Evolutionary conservation across 2,797 vertebrate genomes (phyloP).

Genomic region (Neosalanx taihuensis): DNA sequence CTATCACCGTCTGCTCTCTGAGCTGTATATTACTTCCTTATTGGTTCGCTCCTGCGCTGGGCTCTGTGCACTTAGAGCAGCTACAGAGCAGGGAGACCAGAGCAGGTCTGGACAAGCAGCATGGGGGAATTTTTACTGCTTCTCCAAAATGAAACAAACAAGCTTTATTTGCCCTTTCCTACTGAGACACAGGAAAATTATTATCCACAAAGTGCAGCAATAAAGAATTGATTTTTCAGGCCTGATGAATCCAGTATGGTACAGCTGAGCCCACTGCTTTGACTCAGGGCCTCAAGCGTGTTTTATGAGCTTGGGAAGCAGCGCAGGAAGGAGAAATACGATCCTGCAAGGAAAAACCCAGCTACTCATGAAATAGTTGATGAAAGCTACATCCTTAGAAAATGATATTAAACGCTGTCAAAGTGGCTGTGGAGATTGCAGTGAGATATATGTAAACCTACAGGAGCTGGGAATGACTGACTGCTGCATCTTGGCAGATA

Average conservation of each 20-base stretch:
- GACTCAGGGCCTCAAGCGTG: conserved; percentile 41
- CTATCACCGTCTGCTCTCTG: conserved; percentile 35
- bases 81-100: conserved; percentile 22
- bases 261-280: conserved; percentile 63
- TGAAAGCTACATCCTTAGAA: conserved; percentile 60
- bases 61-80: conserved; percentile 18
- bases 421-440: conserved; percentile 53
- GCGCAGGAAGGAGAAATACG: conserved; percentile 57
- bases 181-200: conserved; percentile 64
- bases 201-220: conserved; percentile 67
- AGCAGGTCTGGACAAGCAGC: conserved; percentile 34
- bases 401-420: conserved; percentile 55
- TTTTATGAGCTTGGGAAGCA: conserved; percentile 46
- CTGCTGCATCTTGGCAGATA: conserved; percentile 48
- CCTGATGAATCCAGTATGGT: conserved; percentile 69
- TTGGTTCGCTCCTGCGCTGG: conserved; percentile 19
- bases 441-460: conserved; percentile 46
- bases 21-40: conserved; percentile 39
- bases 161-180: conserved; percentile 67
- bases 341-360: conserved; percentile 57
- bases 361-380: conserved; percentile 52
- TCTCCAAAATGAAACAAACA: conserved; percentile 60
- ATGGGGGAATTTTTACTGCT: conserved; percentile 60
- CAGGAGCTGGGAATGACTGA: conserved; percentile 47
- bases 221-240: conserved; percentile 67